Percentiles rank a stretch among this genome's conserved stretches.
Evolutionary conservation across 2,888 invertebrate species (phyloP).

Genomic region (Nemapogon koenigi): DNA sequence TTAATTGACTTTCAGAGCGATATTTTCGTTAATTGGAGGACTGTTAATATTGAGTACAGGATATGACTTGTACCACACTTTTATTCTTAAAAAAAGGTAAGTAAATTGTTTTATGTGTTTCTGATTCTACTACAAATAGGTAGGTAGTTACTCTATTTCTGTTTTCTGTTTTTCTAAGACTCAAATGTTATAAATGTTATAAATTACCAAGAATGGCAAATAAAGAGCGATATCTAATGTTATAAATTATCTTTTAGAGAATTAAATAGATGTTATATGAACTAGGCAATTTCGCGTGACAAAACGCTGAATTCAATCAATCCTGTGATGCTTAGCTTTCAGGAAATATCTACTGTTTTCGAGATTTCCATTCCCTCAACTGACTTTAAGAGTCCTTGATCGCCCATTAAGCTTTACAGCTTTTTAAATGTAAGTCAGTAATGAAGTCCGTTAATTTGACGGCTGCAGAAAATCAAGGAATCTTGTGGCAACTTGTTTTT

Average conservation of each 20-base stretch:
- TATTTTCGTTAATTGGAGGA: constrained; percentile 28
- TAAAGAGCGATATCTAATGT: no score
- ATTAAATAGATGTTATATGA: no score
- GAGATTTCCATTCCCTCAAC: no score
- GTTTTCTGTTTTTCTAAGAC: background rate
- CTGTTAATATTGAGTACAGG: constrained; percentile 26
- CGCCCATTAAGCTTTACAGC: background rate
- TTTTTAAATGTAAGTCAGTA: background rate
- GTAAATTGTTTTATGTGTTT: background rate
- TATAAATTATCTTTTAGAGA: no score
- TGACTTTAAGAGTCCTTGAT: background rate
- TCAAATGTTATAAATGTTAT: no score
- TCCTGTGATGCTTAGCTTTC: no score
- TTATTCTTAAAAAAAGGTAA: constrained; percentile 20
- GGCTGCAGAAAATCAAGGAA: background rate
- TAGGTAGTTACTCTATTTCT: background rate
- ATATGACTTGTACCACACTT: constrained; percentile 27
- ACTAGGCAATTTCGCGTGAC: no score
- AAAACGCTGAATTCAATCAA: no score
- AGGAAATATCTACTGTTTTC: no score
- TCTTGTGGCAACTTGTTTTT: background rate
- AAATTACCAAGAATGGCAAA: no score
- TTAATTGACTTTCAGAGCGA: constrained; percentile 25
- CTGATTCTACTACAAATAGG: background rate
- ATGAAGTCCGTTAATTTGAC: no score